Evolutionary conservation across 2,113 vertebrate genomes (phyloP).

Genomic region (Sterna hirundo): DNA sequence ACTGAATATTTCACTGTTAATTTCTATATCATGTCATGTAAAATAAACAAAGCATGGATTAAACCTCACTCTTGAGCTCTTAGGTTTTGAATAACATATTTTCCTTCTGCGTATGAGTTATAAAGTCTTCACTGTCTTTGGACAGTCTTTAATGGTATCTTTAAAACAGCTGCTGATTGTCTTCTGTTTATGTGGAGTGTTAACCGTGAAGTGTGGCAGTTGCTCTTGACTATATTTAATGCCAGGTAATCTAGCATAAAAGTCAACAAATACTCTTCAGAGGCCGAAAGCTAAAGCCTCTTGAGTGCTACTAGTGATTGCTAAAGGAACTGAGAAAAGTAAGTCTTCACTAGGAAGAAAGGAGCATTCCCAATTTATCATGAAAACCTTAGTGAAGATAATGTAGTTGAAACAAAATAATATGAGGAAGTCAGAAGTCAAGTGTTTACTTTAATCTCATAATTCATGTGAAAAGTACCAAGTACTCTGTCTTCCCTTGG

Average conservation of each 20-base stretch:
- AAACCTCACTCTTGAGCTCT: neutral
- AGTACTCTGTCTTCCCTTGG: neutral
- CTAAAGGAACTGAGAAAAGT: neutral
- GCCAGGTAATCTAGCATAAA: neutral
- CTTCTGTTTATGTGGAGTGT: neutral
- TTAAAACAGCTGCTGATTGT: neutral
- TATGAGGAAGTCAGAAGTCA: neutral
- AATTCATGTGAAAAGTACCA: neutral
- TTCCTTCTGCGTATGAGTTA: neutral
- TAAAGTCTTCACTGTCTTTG: neutral
- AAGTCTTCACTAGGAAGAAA: neutral
- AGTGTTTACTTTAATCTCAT: conserved; percentile 17
- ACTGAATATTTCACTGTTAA: neutral
- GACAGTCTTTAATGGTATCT: neutral
- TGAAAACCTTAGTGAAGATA: neutral
- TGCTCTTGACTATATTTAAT: neutral
- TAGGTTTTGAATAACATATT: neutral
- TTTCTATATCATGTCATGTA: neutral
- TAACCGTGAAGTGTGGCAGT: neutral
- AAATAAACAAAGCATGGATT: neutral
- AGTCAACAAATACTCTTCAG: neutral
- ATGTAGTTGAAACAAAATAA: neutral
- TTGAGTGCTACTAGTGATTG: neutral
- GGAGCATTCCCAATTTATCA: neutral
- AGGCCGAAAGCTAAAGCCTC: neutral